Evolutionary conservation across 1,140 invertebrate species (phyloP), one percentile per base, ranked within the genome.

Genomic region (Diploscapter pachys): DNA sequence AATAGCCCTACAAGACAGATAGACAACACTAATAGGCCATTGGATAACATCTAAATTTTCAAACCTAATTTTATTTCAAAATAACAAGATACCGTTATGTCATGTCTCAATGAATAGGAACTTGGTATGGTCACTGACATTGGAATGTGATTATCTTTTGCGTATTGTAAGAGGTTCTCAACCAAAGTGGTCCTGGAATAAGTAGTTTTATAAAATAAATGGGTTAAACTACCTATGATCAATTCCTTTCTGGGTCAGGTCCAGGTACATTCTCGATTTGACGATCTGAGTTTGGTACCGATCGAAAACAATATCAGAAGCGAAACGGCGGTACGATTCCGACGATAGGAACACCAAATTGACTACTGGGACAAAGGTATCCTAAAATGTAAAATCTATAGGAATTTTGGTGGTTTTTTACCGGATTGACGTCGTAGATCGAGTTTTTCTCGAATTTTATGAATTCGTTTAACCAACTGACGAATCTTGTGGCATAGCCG

Each of bases 301-400:
- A 54, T 76, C 77, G 54, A 78, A 79, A 31, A 67, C 67, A 31
- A 78, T 57, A 66, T 78, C 77, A 4, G 68, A 56, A n/a, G 75
- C 57, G 62, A 79, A 78, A 65, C 69, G 71, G 61, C 71, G 51
- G 67, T 66, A 78, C 5, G 59, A 63, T 11, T 78, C 77, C 2
- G 73, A 59, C 48, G 68, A 50, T 9, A 78, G 65, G 62, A 78
- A 78, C 53, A 78, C 74, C 52, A 78, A 57, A 71, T 78, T 76
- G 63, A 78, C 77, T 31, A 78, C 77, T 11, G 77, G 77, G 31
- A 78, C 77, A 59, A 78, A 78, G 11, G 77, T 78, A n/a, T 78
- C 77, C 72, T 76, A 69, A 72, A 72, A 52, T 61, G 55, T 54
- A 53, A 50, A 63, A 70, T 56, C 63, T 66, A 55, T 64, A 13